Evolutionary conservation across 2,113 vertebrate species (phyloP), one percentile per base, ranked within the genome.

Genomic region (Cephalopterus ornatus): DNA sequence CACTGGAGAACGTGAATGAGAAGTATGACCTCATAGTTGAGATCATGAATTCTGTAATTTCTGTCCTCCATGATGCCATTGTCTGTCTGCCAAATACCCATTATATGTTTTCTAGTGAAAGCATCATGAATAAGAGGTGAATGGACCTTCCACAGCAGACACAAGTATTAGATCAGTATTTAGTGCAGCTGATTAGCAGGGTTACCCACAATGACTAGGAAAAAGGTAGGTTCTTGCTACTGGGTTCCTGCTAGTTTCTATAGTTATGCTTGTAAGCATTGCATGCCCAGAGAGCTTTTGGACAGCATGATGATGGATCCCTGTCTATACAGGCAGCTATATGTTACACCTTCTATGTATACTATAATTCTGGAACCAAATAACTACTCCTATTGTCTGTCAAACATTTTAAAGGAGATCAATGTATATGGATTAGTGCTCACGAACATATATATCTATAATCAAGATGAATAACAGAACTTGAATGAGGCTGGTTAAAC

Each of bases 391-490:
- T 61, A 26, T 68, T 84, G 47, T 84, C 47, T 91, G 83, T 41
- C 52, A 76, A 79, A 79, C 27, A 71, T 90, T 88, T 91, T 63
- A 81, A 89, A 91, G 32, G 15, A 85, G 58, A 42, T 41, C 12
- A 94, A 93, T 72, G 11, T 55, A n/a, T 76, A 66, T 55, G 22
- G 63, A 79, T 85, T 47, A 49, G 35, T 59, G 39, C 87, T 91
- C 49, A 37, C 79, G 93, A 82, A 49, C 80, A 75, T 47, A 63
- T 3, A 5, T 92, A 78, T 75, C 68, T 94, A 50, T 80, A 88
- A 86, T 84, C 84, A 84, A 92, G 85, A 89, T 94, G 85, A 94
- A 95, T 96, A 95, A 73, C n/a, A 44, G 59, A 91, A 94, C 66
- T 92, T 5, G 3, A 83, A 81, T 88, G 56, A 94, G 39, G 44